phyloP scores from a whole-genome alignment of 2,113 vertebrate species.

The Lonchura striata region DNA sequence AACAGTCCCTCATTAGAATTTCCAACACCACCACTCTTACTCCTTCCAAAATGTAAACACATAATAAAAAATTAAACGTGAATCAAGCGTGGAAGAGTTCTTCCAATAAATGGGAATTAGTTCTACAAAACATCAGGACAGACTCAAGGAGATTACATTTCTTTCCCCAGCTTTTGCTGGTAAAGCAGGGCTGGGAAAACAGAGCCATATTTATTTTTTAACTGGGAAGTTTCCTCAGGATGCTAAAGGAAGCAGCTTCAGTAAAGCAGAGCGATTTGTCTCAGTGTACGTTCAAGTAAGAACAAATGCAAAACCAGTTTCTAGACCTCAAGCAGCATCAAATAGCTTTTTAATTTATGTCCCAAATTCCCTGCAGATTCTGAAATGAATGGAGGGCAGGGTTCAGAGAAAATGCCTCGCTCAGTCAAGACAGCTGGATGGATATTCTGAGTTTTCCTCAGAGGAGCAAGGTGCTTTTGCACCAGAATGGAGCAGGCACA shows the following conservation, averaged over 20 bases:
- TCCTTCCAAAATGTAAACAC: not conserved
- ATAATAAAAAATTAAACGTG: slow-evolving; percentile 9
- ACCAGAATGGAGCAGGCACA: not conserved
- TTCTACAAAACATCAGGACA: not conserved
- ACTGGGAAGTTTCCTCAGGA: not conserved
- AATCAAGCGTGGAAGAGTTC: not conserved
- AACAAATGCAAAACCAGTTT: slow-evolving; percentile 27
- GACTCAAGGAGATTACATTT: not conserved
- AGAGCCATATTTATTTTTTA: not conserved
- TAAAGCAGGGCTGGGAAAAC: not conserved
- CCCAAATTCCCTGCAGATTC: not conserved
- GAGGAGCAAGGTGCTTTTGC: not conserved
- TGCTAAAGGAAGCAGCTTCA: not conserved
- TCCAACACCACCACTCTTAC: not conserved
- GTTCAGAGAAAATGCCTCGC: not conserved
- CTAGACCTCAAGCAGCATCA: not conserved
- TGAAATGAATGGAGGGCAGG: not conserved
- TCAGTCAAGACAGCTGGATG: not conserved
- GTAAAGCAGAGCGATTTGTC: not conserved
- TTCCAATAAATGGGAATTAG: not conserved
- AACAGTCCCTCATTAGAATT: not conserved
- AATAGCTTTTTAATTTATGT: slow-evolving; percentile 4
- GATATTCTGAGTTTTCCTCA: not conserved
- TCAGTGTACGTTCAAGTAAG: not conserved
- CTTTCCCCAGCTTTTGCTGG: not conserved